Evolutionary conservation across 1,140 invertebrate genomes (phyloP).

Genomic region (Procambarus virginalis): DNA sequence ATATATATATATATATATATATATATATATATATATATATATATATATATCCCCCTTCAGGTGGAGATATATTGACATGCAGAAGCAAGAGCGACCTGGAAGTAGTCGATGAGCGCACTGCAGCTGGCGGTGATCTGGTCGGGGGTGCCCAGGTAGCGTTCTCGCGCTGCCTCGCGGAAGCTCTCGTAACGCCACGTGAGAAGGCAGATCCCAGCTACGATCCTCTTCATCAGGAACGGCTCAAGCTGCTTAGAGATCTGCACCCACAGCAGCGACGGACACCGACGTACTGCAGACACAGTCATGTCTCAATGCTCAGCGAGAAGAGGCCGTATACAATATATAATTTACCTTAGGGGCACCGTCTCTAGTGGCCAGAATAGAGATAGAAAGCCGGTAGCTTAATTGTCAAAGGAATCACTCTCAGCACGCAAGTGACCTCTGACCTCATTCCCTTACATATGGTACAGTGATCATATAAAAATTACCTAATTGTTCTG

Average conservation of each 20-base stretch:
- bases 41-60: no score
- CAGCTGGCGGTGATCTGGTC: slow-evolving; percentile 70
- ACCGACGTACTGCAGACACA: slow-evolving; percentile 45
- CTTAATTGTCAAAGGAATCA: no score
- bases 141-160: slow-evolving; percentile 77
- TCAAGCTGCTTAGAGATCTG: slow-evolving; percentile 80
- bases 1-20: no score
- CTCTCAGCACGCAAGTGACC: background rate
- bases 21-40: no score
- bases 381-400: no score
- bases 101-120: slow-evolving; percentile 78
- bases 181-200: slow-evolving; percentile 81
- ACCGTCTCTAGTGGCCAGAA: no score
- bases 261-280: slow-evolving; percentile 80
- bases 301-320: no score
- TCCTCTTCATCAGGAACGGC: slow-evolving; percentile 80
- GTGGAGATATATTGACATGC: no score
- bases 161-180: slow-evolving; percentile 77
- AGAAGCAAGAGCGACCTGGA: slow-evolving; percentile 73
- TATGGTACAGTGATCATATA: no score
- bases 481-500: no score
- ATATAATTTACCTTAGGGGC: no score
- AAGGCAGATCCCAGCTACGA: slow-evolving; percentile 78
- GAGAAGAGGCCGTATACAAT: no score
- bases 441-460: background rate